Evolutionary conservation across 2,113 vertebrate species (phyloP).

Genomic region (Myiozetetes cayanensis): DNA sequence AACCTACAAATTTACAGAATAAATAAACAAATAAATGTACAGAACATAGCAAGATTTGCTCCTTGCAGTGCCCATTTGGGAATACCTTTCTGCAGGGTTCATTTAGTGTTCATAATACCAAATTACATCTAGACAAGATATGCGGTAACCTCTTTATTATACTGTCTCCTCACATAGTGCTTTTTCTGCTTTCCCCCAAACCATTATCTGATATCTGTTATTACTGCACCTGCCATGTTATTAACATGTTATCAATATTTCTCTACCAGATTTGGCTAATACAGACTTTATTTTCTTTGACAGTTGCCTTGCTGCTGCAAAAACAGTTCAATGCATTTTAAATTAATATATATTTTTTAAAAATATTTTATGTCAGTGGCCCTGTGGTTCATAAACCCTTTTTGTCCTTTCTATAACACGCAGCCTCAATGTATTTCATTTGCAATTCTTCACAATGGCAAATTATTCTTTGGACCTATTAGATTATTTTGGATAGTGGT

Average conservation of each 20-base stretch:
- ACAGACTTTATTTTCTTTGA: neutral
- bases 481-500: neutral
- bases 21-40: neutral
- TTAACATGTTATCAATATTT: neutral
- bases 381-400: neutral
- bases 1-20: neutral
- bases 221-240: neutral
- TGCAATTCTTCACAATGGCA: neutral
- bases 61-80: neutral
- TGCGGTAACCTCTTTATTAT: neutral
- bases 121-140: neutral
- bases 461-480: neutral
- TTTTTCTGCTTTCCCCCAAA: neutral
- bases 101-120: neutral
- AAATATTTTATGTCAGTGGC: neutral
- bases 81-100: neutral
- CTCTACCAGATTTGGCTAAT: neutral
- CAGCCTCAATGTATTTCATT: neutral
- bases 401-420: neutral
- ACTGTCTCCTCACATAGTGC: neutral
- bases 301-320: neutral
- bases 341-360: neutral
- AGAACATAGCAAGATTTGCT: neutral
- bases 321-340: neutral
- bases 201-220: neutral